Percentiles rank a stretch among this genome's conserved stretches.
These are phyloP conservation scores for Neoniphon sammara DNA, from an alignment of 2,797 vertebrate genomes.

Conservation along the genomic window DNA sequence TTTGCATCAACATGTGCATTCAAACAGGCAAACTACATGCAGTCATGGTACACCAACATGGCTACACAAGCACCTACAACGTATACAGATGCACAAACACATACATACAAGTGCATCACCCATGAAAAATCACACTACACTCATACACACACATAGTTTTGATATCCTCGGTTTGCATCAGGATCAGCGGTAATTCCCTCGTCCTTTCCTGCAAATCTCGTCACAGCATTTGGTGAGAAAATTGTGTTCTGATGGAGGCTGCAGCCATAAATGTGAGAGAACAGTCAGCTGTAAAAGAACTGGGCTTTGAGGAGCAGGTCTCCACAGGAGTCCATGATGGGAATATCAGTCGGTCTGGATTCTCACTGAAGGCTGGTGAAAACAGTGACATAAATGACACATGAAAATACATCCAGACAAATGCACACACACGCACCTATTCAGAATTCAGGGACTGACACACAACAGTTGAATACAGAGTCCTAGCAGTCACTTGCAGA, in stretches of 20 bases:
- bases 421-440: background rate
- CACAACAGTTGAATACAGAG: background rate
- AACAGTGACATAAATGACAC: constrained; percentile 11
- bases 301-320: constrained; percentile 57
- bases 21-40: background rate
- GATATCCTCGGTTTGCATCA: constrained; percentile 50
- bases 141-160: constrained; percentile 66
- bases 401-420: too few relatives aligned
- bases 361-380: constrained; percentile 56
- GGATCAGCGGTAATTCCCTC: constrained; percentile 49
- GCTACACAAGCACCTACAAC: background rate
- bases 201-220: constrained; percentile 27
- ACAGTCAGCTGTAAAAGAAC: constrained; percentile 53
- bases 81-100: background rate
- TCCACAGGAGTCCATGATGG: constrained; percentile 75
- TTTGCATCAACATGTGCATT: background rate
- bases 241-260: constrained; percentile 58
- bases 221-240: constrained; percentile 9
- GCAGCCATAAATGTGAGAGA: constrained; percentile 65
- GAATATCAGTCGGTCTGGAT: constrained; percentile 67
- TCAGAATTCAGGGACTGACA: background rate
- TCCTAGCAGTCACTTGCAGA: background rate
- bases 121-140: background rate
- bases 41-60: background rate
- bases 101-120: background rate